These are phyloP conservation scores for Trochalopteron elliotii DNA, from an alignment of 2,113 vertebrate genomes.

Conservation along the genomic window DNA sequence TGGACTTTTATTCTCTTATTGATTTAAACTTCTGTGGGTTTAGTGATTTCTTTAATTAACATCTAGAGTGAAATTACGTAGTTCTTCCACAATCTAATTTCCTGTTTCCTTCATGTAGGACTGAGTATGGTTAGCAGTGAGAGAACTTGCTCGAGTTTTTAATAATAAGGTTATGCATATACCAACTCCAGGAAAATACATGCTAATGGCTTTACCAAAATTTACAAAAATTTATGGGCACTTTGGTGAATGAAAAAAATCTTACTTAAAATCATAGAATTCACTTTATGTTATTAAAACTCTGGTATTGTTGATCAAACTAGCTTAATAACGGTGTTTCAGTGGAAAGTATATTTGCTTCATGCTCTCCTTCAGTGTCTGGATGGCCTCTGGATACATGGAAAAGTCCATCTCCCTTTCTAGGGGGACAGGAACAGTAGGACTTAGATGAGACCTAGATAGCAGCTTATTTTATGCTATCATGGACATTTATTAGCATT, in stretches of 20 bases:
- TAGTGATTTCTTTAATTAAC: constrained; percentile 2
- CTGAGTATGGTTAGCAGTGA: neutral
- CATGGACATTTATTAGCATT: neutral
- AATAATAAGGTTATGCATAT: neutral
- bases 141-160: neutral
- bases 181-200: neutral
- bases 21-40: neutral
- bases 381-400: neutral
- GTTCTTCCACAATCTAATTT: neutral
- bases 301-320: neutral
- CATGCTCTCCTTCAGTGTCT: neutral
- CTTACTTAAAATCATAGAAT: neutral
- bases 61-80: neutral
- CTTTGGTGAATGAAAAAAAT: neutral
- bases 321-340: neutral
- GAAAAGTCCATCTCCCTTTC: neutral
- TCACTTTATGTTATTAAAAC: neutral
- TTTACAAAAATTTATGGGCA: neutral
- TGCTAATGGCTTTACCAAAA: neutral
- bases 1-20: neutral
- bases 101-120: neutral
- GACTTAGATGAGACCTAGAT: neutral
- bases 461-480: neutral
- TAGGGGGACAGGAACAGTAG: neutral
- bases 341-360: neutral